A percentile compares a stretch with the other conserved stretches of the same genome.
These are phyloP conservation scores for Megalurothrips usitatus DNA, from an alignment of 2,888 invertebrate species.

Conservation along the genomic window DNA sequence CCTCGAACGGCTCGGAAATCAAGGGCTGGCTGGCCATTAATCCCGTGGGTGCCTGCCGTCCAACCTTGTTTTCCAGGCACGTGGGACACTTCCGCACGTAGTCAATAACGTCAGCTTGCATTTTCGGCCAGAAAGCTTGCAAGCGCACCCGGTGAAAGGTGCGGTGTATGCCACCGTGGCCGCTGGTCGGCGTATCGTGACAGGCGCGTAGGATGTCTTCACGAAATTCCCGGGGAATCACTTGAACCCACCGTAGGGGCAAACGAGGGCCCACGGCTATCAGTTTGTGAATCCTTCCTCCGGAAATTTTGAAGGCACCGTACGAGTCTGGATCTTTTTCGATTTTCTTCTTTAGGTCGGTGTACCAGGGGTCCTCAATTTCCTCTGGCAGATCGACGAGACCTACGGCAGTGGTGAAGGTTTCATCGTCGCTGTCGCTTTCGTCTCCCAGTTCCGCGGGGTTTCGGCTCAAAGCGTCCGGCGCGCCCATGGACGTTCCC, in stretches of 20 bases:
- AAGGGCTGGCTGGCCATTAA: not conserved
- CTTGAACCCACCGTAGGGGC: not conserved
- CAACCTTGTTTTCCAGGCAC: not conserved
- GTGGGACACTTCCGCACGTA: not conserved
- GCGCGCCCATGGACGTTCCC: constrained; percentile 33
- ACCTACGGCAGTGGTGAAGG: not conserved
- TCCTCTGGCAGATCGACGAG: not conserved
- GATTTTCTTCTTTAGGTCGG: not conserved
- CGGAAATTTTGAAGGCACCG: not conserved
- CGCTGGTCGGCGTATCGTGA: not conserved
- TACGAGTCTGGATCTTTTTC: not conserved
- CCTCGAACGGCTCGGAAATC: not conserved
- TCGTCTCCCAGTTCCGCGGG: too few species aligned
- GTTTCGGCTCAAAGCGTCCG: constrained; percentile 34
- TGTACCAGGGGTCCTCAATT: not conserved
- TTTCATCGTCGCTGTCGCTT: too few species aligned
- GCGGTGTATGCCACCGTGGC: not conserved
- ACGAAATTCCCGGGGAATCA: not conserved
- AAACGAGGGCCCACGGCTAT: not conserved
- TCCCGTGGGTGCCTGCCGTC: not conserved
- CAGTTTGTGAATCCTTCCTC: not conserved
- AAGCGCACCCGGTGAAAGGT: not conserved
- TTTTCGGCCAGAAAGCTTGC: not conserved
- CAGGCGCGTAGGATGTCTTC: not conserved
- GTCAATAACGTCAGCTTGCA: not conserved